A percentile compares a stretch with the other conserved stretches of the same genome.
Evolutionary conservation across 2,888 invertebrate species (phyloP).

Genomic region (Drosophila acutilabella): DNA sequence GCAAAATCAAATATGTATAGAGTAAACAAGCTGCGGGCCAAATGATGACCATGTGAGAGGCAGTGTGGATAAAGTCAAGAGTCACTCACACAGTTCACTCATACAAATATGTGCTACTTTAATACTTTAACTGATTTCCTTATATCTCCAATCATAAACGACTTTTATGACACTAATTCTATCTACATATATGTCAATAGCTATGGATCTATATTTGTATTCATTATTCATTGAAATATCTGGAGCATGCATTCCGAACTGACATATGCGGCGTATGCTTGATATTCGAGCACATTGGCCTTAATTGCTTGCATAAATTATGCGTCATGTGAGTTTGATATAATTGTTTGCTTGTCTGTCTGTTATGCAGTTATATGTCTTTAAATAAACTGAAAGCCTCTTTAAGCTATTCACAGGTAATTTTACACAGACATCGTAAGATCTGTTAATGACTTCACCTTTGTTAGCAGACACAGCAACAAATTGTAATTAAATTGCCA

Average conservation of each 20-base stretch:
- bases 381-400: not conserved
- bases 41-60: not conserved
- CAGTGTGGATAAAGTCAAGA: not conserved
- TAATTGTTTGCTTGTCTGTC: not conserved
- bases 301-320: conserved; percentile 36
- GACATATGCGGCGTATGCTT: conserved; percentile 38
- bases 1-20: conserved; percentile 35
- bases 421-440: not conserved
- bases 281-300: conserved; percentile 16
- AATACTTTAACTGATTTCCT: conserved; percentile 11
- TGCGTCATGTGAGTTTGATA: not conserved
- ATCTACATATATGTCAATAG: not conserved
- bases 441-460: conserved; percentile 12
- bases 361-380: not conserved
- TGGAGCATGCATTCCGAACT: no score
- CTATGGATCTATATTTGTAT: not conserved
- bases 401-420: not conserved
- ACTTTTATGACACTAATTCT: not conserved
- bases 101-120: not conserved
- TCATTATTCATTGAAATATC: not conserved
- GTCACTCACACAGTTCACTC: not conserved
- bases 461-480: not conserved
- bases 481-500: conserved; percentile 51
- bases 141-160: conserved; percentile 12
- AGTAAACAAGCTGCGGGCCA: conserved; percentile 30